These are phyloP conservation scores for Campoplex capitator DNA, from an alignment of 2,888 invertebrate genomes.

Conservation along the genomic window DNA sequence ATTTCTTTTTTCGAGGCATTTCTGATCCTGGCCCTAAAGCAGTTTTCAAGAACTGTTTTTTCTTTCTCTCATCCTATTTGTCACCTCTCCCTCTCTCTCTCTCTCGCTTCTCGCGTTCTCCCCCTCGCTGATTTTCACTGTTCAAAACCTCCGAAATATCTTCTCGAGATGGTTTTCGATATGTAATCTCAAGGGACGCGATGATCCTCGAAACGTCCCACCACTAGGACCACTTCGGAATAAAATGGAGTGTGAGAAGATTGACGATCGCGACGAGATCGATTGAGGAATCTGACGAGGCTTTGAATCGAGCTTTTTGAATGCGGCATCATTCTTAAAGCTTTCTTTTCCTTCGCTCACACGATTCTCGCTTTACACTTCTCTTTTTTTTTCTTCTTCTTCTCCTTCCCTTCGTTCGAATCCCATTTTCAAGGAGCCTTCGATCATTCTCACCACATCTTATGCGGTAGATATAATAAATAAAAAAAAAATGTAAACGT, in stretches of 20 bases:
- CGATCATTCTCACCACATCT: neutral
- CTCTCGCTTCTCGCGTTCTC: constrained; percentile 29
- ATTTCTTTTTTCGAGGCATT: constrained; percentile 17
- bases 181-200: constrained; percentile 62
- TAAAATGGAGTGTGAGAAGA: constrained; percentile 54
- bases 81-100: neutral
- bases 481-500: neutral
- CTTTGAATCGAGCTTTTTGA: constrained; percentile 65
- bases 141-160: constrained; percentile 58
- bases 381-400: neutral
- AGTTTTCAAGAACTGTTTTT: constrained; percentile 23
- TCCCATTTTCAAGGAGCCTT: neutral
- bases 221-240: constrained; percentile 1
- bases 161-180: constrained; percentile 50
- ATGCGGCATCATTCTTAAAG: constrained; percentile 40
- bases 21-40: constrained; percentile 5
- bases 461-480: neutral
- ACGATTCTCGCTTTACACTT: neutral
- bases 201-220: constrained; percentile 56
- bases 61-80: no score
- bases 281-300: constrained; percentile 66
- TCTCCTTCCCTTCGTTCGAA: neutral
- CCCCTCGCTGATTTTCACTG: constrained; percentile 41
- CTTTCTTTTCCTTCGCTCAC: constrained; percentile 28
- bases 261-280: constrained; percentile 65